Evolutionary conservation across 2,888 invertebrate genomes (phyloP), one percentile per base, ranked within the genome.

Genomic region (Nineta flava): DNA sequence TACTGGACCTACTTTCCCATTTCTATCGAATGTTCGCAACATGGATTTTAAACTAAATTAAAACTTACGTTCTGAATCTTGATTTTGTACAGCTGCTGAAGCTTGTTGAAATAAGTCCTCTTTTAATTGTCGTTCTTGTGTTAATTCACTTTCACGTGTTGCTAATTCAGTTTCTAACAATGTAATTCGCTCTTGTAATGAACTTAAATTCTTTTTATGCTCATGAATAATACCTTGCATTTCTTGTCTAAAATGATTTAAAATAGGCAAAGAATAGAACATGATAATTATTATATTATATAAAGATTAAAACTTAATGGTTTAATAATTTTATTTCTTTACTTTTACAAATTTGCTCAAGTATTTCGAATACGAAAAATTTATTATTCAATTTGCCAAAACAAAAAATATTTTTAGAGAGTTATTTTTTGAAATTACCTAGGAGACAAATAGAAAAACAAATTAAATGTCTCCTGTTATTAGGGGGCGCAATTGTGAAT

Each of bases 131-230:
- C 69, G 72, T 62, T 71, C 77, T 60, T 71, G 73, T 40, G 68
- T 64, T 50, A 72, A 66, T 62, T 80, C 79, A 59, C 74, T 76
- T 44, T 77, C 76, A 70, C 62, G 71, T 40, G 69, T 69, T 9
- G 68, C 65, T 13, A 76, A 61, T 54, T 73, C 70, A n/a, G 69
- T 68, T 59, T 75, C 73, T 41, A 76, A 60, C 40, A 66, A 61
- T 47, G 61, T 60, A 35, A 76, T 66, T 59, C 68, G 69, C 46
- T 71, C 68, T 51, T 69, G 69, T 46, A 78, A 64, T 47, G 70
- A 66, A 46, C 66, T 62, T 21, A 77, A 65, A 45, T 68, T 66
- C 51, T 66, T 64, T 53, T 72, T 67, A 57, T 74, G 72, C 60
- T 77, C 76, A 34, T 65, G 61, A 53, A 71, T 66, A 12, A 79